Evolutionary conservation across 2,797 vertebrate genomes (phyloP), one percentile per base, ranked within the genome.

Genomic region (Myotis planiceps): DNA sequence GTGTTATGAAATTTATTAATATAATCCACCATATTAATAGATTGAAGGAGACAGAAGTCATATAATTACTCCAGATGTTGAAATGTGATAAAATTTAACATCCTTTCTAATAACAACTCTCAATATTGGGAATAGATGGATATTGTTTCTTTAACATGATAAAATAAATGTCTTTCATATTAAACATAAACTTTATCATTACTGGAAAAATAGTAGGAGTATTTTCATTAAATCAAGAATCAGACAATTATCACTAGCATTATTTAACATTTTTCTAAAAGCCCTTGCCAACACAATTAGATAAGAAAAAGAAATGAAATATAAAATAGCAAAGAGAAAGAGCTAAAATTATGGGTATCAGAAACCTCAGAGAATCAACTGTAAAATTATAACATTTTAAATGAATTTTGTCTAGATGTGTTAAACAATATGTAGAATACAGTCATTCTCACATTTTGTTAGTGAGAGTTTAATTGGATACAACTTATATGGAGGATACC

Each of bases 211-310:
- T 5, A 65, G 10, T 60, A 80, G 42, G 84, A 16, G 3, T 34
- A 15, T 47, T 88, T 45, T 66, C 14, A 81, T 81, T 92, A 81
- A 6, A 58, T 55, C 32, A 80, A 89, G 10, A 65, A 84, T n/a
- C 39, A 19, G 21, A 51, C 60, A 90, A 4, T 58, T 92, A 51
- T 79, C 25, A 72, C 23, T 37, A 79, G 37, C 39, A 66, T 69
- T 39, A 58, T 39, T 94, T 63, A 79, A 51, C 18, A 74, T 42
- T 60, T 53, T 88, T 81, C 72, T 95, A 75, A 84, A 96, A 94
- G 53, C 71, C 29, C 7, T 60, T 90, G 14, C 51, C 34, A 32
- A 82, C 9, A 88, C 10, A 72, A 84, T 68, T 76, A 45, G 16
- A 80, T 6, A 83, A 95, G 34, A 69, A n/a, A 87, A 87, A 68